Evolutionary conservation across 2,888 invertebrate genomes (phyloP).

Genomic region (Cryptocephalus primarius): DNA sequence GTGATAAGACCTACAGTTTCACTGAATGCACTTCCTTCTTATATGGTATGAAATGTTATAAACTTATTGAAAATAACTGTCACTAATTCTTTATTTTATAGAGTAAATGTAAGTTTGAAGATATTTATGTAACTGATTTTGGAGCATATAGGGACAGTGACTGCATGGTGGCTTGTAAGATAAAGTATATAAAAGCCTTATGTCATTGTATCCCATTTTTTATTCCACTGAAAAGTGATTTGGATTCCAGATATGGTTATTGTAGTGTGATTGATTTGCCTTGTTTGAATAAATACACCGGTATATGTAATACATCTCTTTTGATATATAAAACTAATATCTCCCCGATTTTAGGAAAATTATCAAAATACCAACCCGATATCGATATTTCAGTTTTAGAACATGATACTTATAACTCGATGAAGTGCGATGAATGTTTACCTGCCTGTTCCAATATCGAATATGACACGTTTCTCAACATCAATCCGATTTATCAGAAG

Average conservation of each 20-base stretch:
- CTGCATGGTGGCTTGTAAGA: constrained; percentile 46
- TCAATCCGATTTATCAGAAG: too few relatives aligned
- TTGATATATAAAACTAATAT: too few relatives aligned
- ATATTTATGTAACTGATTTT: constrained; percentile 16
- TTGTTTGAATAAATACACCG: constrained; percentile 40
- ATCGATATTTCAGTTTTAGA: too few relatives aligned
- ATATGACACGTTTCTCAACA: too few relatives aligned
- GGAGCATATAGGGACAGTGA: constrained; percentile 45
- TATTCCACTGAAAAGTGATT: constrained; percentile 33
- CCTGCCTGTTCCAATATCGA: too few relatives aligned
- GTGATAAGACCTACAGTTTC: constrained; percentile 8
- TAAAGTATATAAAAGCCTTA: constrained; percentile 39
- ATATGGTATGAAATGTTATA: constrained; percentile 6
- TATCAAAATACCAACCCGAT: too few relatives aligned
- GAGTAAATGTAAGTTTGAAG: constrained; percentile 20
- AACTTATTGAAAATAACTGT: too few relatives aligned
- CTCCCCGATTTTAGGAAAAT: too few relatives aligned
- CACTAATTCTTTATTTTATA: constrained; percentile 10
- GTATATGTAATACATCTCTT: constrained; percentile 23
- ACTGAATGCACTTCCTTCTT: constrained; percentile 7
- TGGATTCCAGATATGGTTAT: constrained; percentile 1
- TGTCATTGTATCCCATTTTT: constrained; percentile 50
- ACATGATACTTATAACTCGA: too few relatives aligned
- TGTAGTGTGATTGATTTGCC: constrained; percentile 44
- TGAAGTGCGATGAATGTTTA: too few relatives aligned